Conservation (phyloP, 2,888 invertebrate species). For the Meteorus colon region DNA sequence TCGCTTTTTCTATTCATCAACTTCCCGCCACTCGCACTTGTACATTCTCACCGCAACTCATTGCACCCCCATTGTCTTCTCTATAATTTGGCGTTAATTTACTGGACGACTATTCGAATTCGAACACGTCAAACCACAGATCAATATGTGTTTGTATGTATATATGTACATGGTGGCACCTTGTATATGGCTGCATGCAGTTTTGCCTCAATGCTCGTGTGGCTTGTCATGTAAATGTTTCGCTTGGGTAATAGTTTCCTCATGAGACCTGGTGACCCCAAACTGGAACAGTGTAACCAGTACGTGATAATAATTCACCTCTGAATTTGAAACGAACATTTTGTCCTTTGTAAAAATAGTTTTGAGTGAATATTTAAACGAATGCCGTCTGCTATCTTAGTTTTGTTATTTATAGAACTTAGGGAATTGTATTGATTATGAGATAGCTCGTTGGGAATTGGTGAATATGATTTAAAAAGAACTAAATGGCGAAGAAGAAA, state of each 20-base stretch:
- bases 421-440: no score
- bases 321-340: not conserved
- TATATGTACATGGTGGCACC: not conserved
- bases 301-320: not conserved
- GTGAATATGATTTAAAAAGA: no score
- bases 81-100: slow-evolving; percentile 72
- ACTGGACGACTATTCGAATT: slow-evolving; percentile 66
- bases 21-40: not conserved
- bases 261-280: slow-evolving; percentile 35
- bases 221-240: slow-evolving; percentile 70
- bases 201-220: slow-evolving; percentile 18
- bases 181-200: not conserved
- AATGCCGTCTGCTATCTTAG: no score
- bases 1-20: slow-evolving; percentile 19
- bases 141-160: slow-evolving; percentile 61
- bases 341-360: no score
- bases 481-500: no score
- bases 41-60: slow-evolving; percentile 22
- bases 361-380: no score
- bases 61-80: slow-evolving; percentile 67
- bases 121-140: slow-evolving; percentile 70
- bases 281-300: not conserved
- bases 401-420: no score
- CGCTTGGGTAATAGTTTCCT: slow-evolving; percentile 59
- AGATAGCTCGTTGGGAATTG: no score